phyloP scores from a whole-genome alignment of 2,113 vertebrate genomes.

The Apus apus region DNA sequence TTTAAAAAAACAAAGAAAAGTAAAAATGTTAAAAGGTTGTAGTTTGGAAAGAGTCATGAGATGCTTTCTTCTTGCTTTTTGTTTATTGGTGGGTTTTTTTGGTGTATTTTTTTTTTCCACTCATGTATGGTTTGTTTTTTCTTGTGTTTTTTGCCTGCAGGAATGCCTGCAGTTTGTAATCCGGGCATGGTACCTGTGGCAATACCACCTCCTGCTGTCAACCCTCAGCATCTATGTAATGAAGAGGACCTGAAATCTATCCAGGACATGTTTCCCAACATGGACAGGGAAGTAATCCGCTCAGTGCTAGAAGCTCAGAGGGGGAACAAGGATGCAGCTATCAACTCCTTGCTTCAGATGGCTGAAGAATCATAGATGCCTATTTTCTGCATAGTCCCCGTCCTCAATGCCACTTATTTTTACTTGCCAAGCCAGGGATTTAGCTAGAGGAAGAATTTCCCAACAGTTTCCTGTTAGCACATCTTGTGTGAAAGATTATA shows the following conservation, averaged over 20 bases:
- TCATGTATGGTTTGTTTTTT: neutral
- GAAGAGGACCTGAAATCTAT: slow-evolving; percentile 94
- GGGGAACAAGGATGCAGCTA: slow-evolving; percentile 91
- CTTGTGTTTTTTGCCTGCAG: slow-evolving; percentile 66
- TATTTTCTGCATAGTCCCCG: neutral
- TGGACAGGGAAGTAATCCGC: slow-evolving; percentile 93
- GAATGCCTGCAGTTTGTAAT: slow-evolving; percentile 89
- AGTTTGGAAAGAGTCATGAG: neutral
- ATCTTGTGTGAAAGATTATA: slow-evolving; percentile 18
- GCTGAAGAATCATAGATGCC: slow-evolving; percentile 88
- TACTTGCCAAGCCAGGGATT: slow-evolving; percentile 71
- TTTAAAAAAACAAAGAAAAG: neutral
- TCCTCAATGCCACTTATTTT: neutral
- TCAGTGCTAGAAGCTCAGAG: slow-evolving; percentile 94
- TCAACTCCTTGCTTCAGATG: slow-evolving; percentile 98
- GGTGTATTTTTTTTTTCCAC: too few species aligned
- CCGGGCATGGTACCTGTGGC: slow-evolving; percentile 89
- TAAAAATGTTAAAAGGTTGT: neutral
- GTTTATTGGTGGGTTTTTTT: too few species aligned
- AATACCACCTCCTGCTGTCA: slow-evolving; percentile 79
- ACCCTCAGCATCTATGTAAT: slow-evolving; percentile 79
- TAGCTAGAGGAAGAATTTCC: slow-evolving; percentile 69
- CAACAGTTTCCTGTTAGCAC: slow-evolving; percentile 40
- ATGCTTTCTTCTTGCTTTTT: neutral
- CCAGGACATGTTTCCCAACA: slow-evolving; percentile 97